Evolutionary conservation across 2,797 vertebrate genomes (phyloP), one percentile per base, ranked within the genome.

Genomic region (Pelodytes ibericus): DNA sequence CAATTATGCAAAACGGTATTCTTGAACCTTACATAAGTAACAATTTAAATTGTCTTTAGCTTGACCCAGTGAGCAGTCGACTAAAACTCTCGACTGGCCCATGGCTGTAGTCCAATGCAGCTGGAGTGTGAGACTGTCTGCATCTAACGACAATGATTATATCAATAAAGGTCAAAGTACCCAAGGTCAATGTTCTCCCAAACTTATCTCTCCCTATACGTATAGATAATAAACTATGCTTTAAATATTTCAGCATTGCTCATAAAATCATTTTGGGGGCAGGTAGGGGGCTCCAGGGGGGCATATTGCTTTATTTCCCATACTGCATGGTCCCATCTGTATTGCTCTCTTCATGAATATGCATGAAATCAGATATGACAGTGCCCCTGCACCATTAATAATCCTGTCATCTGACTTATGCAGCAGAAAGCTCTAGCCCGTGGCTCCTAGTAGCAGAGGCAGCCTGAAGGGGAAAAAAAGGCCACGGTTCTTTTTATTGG

Each of bases 401-500:
- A 97, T 96, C 93, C 95, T 96, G 95, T 95, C 95, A 96, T 94
- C 92, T 86, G 88, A 92, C 92, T 93, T 92, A 91, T 90, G 88
- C 87, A 83, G 88, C 89, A 93, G 90, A 91, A 91, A 93, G 89
- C 90, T 88, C 88, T 88, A 89, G 89, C 83, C 87, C 84, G 84
- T 89, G 87, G 87, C 90, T 90, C 81, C 86, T 85, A 65, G 4
- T 83, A 89, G 84, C 56, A 77, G 89, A 91, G 75, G 79, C 80
- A 90, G 89, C 91, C 90, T 76, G 82, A 84, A 85, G 83, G 71
- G 82, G 80, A 84, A 87, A 53, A 86, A 81, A 82, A 83, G 74
- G 81, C 76, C 86, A 36, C 75, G 80, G 82, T 83, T 80, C 82
- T 81, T 87, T 87, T 89, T 86, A 83, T 83, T 84, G 82, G 90